These are phyloP conservation scores for Platyura marginata DNA, from an alignment of 1,140 invertebrate species.

Conservation along the genomic window DNA sequence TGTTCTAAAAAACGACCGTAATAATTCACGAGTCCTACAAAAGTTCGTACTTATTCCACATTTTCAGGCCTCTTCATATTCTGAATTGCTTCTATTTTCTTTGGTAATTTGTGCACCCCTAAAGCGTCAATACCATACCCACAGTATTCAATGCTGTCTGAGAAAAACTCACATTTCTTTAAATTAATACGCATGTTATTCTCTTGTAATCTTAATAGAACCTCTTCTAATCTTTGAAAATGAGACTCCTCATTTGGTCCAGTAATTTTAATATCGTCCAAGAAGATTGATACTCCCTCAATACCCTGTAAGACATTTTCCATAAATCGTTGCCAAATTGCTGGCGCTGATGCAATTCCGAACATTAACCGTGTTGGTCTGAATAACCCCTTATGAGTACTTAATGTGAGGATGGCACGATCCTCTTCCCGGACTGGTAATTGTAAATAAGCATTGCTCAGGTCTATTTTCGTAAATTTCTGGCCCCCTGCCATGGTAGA, in stretches of 20 bases:
- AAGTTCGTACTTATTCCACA: conserved; percentile 9
- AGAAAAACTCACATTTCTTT: conserved; percentile 9
- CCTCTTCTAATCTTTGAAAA: conserved; percentile 6
- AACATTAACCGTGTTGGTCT: conserved; percentile 8
- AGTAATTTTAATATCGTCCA: conserved; percentile 13
- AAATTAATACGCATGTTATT: conserved; percentile 9
- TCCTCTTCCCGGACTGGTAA: conserved; percentile 7
- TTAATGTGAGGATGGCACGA: conserved; percentile 8
- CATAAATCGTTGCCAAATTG: conserved; percentile 13
- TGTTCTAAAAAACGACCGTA: conserved; percentile 8
- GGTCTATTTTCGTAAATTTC: conserved; percentile 11
- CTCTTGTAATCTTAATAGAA: conserved; percentile 8
- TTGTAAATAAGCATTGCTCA: conserved; percentile 10
- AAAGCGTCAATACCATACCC: conserved; percentile 12
- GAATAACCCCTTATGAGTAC: conserved; percentile 8
- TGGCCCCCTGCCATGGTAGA: conserved; percentile 7
- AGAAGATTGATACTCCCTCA: conserved; percentile 9
- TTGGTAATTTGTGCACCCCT: conserved; percentile 8
- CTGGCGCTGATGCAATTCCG: conserved; percentile 10
- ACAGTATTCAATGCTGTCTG: conserved; percentile 11
- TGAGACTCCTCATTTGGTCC: conserved; percentile 3
- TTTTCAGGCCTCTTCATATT: conserved; percentile 7
- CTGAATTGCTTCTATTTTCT: conserved; percentile 7
- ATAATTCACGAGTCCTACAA: conserved; percentile 8
- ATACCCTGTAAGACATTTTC: conserved; percentile 9